A percentile compares a stretch with the other conserved stretches of the same genome.
Evolutionary conservation across 2,888 invertebrate genomes (phyloP).

Genomic region (Epiblema foenella): DNA sequence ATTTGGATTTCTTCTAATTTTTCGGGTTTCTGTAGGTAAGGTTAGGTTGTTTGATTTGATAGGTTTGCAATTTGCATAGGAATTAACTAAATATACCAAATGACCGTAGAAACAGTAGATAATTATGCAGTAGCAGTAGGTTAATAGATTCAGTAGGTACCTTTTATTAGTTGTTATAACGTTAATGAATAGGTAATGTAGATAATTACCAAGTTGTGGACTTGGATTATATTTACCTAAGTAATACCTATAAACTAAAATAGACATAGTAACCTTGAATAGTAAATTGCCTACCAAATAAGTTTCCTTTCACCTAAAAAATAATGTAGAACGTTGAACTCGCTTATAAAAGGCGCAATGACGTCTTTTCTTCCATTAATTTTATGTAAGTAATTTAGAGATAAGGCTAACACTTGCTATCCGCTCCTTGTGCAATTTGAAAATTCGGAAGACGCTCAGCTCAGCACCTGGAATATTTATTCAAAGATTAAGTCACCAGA

Average conservation of each 20-base stretch:
- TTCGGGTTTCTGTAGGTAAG: no score
- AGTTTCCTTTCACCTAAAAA: constrained; percentile 12
- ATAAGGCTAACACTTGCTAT: not conserved
- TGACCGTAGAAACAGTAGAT: no score
- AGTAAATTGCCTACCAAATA: constrained; percentile 1
- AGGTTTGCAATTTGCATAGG: no score
- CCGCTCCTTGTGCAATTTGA: not conserved
- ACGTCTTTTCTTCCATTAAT: not conserved
- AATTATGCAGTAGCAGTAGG: no score
- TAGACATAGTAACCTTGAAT: constrained; percentile 20
- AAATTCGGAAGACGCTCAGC: not conserved
- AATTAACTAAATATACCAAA: no score
- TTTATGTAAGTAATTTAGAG: no score
- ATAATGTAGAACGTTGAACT: constrained; percentile 8
- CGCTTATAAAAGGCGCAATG: not conserved
- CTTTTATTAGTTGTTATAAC: no score
- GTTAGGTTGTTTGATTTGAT: no score
- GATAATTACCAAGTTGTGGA: not conserved
- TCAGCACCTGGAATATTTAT: not conserved
- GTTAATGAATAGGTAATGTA: not conserved
- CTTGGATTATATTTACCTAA: not conserved
- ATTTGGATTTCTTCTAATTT: no score
- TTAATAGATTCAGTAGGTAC: no score
- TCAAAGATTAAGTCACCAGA: not conserved
- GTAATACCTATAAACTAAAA: constrained; percentile 15